Evolutionary conservation across 2,888 invertebrate genomes (phyloP).

Genomic region (Tipula confusa): DNA sequence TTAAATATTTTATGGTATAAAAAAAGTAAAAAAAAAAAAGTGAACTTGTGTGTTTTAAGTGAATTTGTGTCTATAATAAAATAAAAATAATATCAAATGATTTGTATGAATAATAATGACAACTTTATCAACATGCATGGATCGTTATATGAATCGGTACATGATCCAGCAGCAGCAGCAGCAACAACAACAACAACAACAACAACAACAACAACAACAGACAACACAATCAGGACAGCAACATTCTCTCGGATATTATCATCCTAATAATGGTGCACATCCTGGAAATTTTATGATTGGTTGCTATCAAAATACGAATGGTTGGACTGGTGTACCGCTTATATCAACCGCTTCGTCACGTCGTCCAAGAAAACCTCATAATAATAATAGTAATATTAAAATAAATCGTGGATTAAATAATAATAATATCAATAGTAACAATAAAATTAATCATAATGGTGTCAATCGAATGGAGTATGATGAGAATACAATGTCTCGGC

Average conservation of each 20-base stretch:
- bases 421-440: constrained; percentile 30
- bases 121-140: constrained; percentile 35
- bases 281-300: constrained; percentile 38
- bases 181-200: constrained; percentile 32
- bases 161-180: constrained; percentile 34
- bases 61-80: not conserved
- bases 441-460: constrained; percentile 32
- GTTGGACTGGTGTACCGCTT: constrained; percentile 76
- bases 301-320: constrained; percentile 48
- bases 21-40: no score
- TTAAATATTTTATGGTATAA: not conserved
- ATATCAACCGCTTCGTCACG: constrained; percentile 71
- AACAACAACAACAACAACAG: constrained; percentile 35
- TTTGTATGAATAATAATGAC: constrained; percentile 34
- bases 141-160: constrained; percentile 34
- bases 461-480: constrained; percentile 37
- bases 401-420: constrained; percentile 29
- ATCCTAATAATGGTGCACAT: constrained; percentile 33
- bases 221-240: constrained; percentile 34
- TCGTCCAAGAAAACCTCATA: constrained; percentile 42
- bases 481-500: constrained; percentile 56
- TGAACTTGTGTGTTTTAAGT: not conserved
- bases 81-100: constrained; percentile 30
- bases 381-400: constrained; percentile 30
- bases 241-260: constrained; percentile 37